phyloP scores from a whole-genome alignment of 2,888 invertebrate genomes.

The Noctua janthina region DNA sequence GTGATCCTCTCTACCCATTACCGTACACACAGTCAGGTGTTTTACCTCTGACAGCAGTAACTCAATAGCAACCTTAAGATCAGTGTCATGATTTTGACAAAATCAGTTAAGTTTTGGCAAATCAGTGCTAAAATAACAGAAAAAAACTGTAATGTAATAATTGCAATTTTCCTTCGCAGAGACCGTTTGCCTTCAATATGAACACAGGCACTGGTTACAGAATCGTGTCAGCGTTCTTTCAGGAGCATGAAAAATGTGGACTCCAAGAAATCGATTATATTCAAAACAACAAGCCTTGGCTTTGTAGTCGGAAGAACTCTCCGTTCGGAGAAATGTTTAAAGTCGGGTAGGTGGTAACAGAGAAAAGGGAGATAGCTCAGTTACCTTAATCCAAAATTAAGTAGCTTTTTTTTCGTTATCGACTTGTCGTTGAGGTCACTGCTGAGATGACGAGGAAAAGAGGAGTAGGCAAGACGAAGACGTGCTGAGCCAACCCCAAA shows the following conservation, averaged over 20 bases:
- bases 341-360: constrained; percentile 85
- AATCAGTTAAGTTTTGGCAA: too few species aligned
- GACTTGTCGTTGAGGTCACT: neutral
- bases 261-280: constrained; percentile 91
- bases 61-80: neutral
- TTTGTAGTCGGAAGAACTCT: constrained; percentile 89
- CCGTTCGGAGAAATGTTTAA: constrained; percentile 91
- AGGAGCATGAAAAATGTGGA: constrained; percentile 93
- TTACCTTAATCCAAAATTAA: neutral
- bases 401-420: neutral
- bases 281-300: constrained; percentile 88
- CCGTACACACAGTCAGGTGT: neutral
- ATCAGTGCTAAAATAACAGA: neutral
- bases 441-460: neutral
- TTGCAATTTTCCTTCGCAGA: constrained; percentile 70
- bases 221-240: constrained; percentile 91
- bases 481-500: neutral
- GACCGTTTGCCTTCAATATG: constrained; percentile 92
- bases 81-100: neutral
- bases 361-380: neutral
- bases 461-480: neutral
- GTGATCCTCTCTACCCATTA: neutral
- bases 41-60: neutral
- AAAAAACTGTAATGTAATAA: neutral
- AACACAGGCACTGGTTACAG: constrained; percentile 91